Conservation (phyloP, 2,888 invertebrate genomes). For the Lycia hirtaria region DNA sequence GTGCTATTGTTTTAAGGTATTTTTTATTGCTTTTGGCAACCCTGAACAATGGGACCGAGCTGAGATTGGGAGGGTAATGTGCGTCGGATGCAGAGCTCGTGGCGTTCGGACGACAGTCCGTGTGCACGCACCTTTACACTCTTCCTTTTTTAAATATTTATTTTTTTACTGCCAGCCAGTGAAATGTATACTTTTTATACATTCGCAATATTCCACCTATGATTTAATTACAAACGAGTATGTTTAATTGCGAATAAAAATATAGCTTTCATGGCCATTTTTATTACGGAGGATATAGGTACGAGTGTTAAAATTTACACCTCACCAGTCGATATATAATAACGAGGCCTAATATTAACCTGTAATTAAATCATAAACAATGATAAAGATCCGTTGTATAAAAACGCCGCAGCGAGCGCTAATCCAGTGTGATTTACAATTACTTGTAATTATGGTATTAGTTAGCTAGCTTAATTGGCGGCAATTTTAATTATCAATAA, state of each 20-base stretch:
- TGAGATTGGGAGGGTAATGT: conserved; percentile 64
- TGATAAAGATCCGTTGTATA: conserved; percentile 71
- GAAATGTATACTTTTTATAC: not conserved
- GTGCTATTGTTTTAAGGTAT: conserved; percentile 82
- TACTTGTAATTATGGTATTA: conserved; percentile 73
- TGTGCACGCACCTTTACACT: conserved; percentile 52
- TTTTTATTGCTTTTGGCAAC: conserved; percentile 82
- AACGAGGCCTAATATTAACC: conserved; percentile 63
- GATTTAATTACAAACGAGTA: conserved; percentile 43
- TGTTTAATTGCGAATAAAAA: conserved; percentile 43
- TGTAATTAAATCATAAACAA: conserved; percentile 82
- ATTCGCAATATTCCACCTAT: conserved; percentile 12
- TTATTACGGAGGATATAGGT: conserved; percentile 61
- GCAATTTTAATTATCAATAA: conserved; percentile 81
- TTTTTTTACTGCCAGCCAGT: conserved; percentile 18
- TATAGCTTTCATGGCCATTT: conserved; percentile 52
- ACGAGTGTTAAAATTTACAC: conserved; percentile 65
- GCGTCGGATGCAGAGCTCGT: conserved; percentile 63
- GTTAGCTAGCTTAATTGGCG: conserved; percentile 71
- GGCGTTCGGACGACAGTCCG: conserved; percentile 56
- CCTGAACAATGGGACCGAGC: conserved; percentile 78
- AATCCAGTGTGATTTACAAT: conserved; percentile 80
- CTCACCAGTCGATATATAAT: conserved; percentile 61
- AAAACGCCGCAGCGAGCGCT: conserved; percentile 66
- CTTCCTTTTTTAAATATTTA: conserved; percentile 50